Evolutionary conservation across 1,140 invertebrate species (phyloP).

Genomic region (Drosophila sp.): DNA sequence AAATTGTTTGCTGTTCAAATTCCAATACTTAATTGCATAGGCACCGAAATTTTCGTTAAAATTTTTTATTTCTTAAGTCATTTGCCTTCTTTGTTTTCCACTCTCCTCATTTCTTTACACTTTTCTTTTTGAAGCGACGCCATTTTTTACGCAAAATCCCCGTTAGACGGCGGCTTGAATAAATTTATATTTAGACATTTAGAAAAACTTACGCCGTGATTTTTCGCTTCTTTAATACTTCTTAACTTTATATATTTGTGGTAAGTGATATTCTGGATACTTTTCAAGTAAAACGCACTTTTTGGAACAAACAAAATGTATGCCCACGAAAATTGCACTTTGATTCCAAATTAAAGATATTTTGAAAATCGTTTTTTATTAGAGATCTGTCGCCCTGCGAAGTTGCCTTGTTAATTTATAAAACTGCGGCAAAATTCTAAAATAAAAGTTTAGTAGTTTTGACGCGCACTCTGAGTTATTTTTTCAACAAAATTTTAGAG

Average conservation of each 20-base stretch:
- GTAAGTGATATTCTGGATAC: too few species aligned
- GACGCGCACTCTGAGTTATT: not conserved
- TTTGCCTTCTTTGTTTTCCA: not conserved
- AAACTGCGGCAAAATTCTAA: too few species aligned
- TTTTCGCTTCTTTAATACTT: not conserved
- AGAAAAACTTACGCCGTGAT: not conserved
- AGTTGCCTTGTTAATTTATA: not conserved
- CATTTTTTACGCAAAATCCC: not conserved
- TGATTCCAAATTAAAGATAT: too few species aligned
- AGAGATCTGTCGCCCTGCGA: not conserved
- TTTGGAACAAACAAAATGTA: too few species aligned
- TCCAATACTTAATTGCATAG: not conserved
- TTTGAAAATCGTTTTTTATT: too few species aligned
- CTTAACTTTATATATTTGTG: too few species aligned
- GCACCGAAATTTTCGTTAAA: not conserved
- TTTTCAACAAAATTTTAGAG: not conserved
- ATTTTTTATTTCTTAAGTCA: not conserved
- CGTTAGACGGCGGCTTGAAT: not conserved
- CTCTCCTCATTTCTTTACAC: not conserved
- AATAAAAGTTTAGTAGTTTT: too few species aligned
- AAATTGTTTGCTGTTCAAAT: not conserved
- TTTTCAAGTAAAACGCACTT: too few species aligned
- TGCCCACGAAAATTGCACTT: too few species aligned
- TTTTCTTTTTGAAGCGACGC: not conserved
- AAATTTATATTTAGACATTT: too few species aligned